Conservation (phyloP, 1,140 invertebrate genomes). For the Dreissena polymorpha region DNA sequence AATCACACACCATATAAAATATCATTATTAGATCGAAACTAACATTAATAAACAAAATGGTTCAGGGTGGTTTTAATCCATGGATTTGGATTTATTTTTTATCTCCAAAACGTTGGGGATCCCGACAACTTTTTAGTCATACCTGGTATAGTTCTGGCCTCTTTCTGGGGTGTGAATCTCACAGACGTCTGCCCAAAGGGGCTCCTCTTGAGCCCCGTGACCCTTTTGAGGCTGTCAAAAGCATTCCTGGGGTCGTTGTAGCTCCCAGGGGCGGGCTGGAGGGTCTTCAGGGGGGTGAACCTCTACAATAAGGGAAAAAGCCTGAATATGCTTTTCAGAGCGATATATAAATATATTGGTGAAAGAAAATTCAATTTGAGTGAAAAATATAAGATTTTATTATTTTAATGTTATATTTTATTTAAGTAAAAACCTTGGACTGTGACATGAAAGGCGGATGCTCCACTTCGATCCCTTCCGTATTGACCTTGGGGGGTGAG, state of each 20-base stretch:
- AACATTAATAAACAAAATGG: too few species aligned
- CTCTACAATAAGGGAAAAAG: conserved; percentile 65
- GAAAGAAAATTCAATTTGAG: too few species aligned
- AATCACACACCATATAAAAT: too few species aligned
- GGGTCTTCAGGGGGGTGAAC: conserved; percentile 67
- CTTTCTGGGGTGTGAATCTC: conserved; percentile 68
- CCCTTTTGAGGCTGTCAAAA: conserved; percentile 70
- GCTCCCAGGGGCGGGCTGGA: conserved; percentile 74
- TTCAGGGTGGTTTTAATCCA: too few species aligned
- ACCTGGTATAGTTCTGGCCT: conserved; percentile 69
- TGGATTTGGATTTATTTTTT: too few species aligned
- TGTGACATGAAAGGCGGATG: conserved; percentile 79
- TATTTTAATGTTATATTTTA: too few species aligned
- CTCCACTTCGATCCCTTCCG: conserved; percentile 78
- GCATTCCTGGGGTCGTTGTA: conserved; percentile 79
- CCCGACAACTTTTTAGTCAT: not conserved
- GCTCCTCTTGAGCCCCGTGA: conserved; percentile 77
- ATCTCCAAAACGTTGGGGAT: too few species aligned
- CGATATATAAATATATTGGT: too few species aligned
- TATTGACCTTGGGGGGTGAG: conserved; percentile 73
- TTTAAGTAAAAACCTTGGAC: conserved; percentile 68
- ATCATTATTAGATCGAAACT: too few species aligned
- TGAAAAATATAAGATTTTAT: too few species aligned
- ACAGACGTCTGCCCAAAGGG: conserved; percentile 79
- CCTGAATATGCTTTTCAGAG: too few species aligned